These are phyloP conservation scores for Sinodicranocentrus sp. DNA, from an alignment of 2,888 invertebrate species.

Conservation along the genomic window DNA sequence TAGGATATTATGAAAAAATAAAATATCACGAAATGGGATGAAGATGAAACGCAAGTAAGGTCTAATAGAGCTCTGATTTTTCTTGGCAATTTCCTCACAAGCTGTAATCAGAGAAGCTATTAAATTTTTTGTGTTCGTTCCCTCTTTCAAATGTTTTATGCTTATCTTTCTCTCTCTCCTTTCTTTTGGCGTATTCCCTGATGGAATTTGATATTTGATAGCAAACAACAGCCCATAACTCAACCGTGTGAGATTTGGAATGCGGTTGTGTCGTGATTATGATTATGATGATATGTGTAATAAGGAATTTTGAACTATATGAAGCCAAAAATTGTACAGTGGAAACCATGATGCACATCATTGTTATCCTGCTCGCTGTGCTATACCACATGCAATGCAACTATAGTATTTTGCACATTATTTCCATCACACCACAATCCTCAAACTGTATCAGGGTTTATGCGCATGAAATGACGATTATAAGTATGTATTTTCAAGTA, in stretches of 20 bases:
- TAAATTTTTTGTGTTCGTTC: conserved; percentile 50
- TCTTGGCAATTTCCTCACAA: conserved; percentile 59
- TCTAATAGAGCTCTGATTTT: conserved; percentile 54
- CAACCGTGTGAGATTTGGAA: conserved; percentile 61
- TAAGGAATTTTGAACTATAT: conserved; percentile 26
- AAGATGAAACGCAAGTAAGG: conserved; percentile 17
- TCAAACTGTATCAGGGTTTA: conserved; percentile 5
- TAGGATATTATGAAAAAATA: conserved; percentile 20
- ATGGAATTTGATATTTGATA: conserved; percentile 64
- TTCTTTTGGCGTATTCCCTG: conserved; percentile 47
- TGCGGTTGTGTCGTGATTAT: conserved; percentile 65
- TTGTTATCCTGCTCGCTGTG: not conserved
- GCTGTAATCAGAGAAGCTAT: conserved; percentile 64
- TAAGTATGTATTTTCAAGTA: not conserved
- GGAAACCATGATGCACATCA: not conserved
- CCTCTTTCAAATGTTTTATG: conserved; percentile 13
- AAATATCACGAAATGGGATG: conserved; percentile 31
- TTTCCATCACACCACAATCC: not conserved
- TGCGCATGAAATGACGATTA: not conserved
- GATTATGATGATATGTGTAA: conserved; percentile 48
- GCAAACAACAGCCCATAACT: conserved; percentile 57
- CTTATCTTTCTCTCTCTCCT: conserved; percentile 7
- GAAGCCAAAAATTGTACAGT: not conserved
- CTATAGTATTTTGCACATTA: not conserved
- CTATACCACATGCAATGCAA: not conserved